These are phyloP conservation scores for Xylota sylvarum DNA, from an alignment of 2,888 invertebrate genomes.

Conservation along the genomic window DNA sequence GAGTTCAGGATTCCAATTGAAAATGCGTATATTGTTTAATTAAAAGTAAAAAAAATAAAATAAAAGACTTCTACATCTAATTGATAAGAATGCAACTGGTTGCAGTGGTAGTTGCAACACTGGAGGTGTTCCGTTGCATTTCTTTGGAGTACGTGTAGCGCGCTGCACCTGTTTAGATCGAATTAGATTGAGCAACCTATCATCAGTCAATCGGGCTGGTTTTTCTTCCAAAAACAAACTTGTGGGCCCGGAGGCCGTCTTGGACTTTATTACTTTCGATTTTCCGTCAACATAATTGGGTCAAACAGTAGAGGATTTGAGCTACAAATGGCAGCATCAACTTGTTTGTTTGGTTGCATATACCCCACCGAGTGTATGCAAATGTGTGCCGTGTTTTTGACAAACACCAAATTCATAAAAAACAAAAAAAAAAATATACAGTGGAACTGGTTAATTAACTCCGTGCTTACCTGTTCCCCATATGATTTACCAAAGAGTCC, in stretches of 20 bases:
- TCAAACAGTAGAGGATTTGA: conserved; percentile 28
- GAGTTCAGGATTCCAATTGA: neutral
- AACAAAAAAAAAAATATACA: conserved; percentile 3
- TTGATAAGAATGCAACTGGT: conserved; percentile 53
- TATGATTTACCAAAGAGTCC: conserved; percentile 58
- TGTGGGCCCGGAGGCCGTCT: neutral
- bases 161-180: conserved; percentile 11
- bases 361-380: neutral
- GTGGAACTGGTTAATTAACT: conserved; percentile 48
- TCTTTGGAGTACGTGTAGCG: neutral
- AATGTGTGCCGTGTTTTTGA: conserved; percentile 7
- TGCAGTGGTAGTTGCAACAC: conserved; percentile 38
- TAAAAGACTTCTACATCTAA: neutral
- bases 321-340: conserved; percentile 8
- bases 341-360: conserved; percentile 40
- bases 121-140: neutral
- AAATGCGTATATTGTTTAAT: neutral
- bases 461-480: conserved; percentile 50
- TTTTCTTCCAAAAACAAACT: neutral
- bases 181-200: neutral
- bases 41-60: neutral
- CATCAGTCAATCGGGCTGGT: neutral
- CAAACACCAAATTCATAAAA: neutral
- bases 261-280: conserved; percentile 30
- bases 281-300: conserved; percentile 33